phyloP scores from a whole-genome alignment of 2,888 invertebrate species.

The Muscina levida region DNA sequence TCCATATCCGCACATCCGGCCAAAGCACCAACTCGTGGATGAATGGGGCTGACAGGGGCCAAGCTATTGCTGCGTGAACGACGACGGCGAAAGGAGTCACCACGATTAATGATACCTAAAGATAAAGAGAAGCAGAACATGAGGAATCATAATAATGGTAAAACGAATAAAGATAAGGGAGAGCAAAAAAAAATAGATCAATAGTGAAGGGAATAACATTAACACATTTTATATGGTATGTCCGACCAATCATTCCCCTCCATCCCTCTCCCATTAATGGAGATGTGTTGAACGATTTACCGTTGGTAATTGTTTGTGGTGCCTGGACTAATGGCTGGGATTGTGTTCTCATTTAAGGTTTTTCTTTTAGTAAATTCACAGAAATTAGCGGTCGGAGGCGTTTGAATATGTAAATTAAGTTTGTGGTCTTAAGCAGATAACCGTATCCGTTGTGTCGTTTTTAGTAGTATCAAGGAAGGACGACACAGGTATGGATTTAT shows the following conservation, averaged over 20 bases:
- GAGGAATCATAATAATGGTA: conserved; percentile 7
- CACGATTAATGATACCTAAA: conserved; percentile 94
- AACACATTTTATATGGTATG: conserved; percentile 1
- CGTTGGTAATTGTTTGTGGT: too few relatives aligned
- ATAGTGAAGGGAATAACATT: conserved; percentile 25
- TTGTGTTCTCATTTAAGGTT: too few relatives aligned
- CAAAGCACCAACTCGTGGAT: conserved; percentile 75
- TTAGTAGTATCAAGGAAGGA: too few relatives aligned
- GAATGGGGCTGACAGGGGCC: conserved; percentile 83
- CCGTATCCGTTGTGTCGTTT: too few relatives aligned
- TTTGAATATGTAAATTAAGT: too few relatives aligned
- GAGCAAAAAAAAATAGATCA: conserved; percentile 69
- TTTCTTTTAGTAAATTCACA: too few relatives aligned
- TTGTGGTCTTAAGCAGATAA: too few relatives aligned
- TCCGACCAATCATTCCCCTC: not conserved
- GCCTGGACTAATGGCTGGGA: too few relatives aligned
- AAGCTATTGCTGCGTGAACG: conserved; percentile 91
- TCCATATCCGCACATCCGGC: conserved; percentile 67
- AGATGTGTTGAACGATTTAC: too few relatives aligned
- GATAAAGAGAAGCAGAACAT: conserved; percentile 14
- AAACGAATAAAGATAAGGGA: conserved; percentile 2
- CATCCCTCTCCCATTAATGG: too few relatives aligned
- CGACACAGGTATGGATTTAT: too few relatives aligned
- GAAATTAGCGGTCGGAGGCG: too few relatives aligned
- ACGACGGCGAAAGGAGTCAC: conserved; percentile 94